Percentiles rank a stretch among this genome's conserved stretches.
Evolutionary conservation across 2,888 invertebrate species (phyloP).

Genomic region (Lycophotia porphyrea): DNA sequence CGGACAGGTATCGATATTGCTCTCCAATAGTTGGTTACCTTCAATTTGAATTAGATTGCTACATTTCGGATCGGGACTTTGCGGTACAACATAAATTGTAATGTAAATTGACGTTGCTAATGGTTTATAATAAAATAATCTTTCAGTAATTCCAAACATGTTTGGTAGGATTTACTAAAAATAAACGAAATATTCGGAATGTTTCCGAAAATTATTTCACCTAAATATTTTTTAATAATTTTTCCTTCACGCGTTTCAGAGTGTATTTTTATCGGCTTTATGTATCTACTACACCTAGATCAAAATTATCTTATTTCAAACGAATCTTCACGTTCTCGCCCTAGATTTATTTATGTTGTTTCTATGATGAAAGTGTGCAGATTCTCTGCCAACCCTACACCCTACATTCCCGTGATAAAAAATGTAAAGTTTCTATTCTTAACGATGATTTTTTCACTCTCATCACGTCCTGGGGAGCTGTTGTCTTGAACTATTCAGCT

Average conservation of each 20-base stretch:
- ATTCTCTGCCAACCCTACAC: constrained; percentile 20
- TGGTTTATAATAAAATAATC: neutral
- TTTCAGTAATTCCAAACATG: constrained; percentile 3
- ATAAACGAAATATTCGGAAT: neutral
- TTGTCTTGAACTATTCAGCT: constrained; percentile 54
- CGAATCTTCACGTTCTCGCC: neutral
- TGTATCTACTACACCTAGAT: neutral
- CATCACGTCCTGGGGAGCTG: constrained; percentile 44
- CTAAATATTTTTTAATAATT: constrained; percentile 5
- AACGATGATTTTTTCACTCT: constrained; percentile 42
- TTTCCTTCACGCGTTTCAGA: neutral
- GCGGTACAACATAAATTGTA: neutral
- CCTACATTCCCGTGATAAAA: constrained; percentile 31
- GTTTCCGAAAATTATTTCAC: neutral
- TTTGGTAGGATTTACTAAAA: constrained; percentile 8
- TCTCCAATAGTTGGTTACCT: constrained; percentile 24
- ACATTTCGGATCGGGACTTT: constrained; percentile 26
- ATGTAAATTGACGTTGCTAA: neutral
- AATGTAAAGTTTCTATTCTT: constrained; percentile 45
- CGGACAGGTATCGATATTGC: constrained; percentile 39
- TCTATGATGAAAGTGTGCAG: neutral
- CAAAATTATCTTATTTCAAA: neutral
- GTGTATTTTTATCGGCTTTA: constrained; percentile 6
- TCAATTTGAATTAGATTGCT: constrained; percentile 37
- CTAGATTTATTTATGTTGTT: neutral